Percentiles rank a stretch among this genome's conserved stretches.
phyloP scores from a whole-genome alignment of 2,113 vertebrate species.

The Apodemus speciosus region DNA sequence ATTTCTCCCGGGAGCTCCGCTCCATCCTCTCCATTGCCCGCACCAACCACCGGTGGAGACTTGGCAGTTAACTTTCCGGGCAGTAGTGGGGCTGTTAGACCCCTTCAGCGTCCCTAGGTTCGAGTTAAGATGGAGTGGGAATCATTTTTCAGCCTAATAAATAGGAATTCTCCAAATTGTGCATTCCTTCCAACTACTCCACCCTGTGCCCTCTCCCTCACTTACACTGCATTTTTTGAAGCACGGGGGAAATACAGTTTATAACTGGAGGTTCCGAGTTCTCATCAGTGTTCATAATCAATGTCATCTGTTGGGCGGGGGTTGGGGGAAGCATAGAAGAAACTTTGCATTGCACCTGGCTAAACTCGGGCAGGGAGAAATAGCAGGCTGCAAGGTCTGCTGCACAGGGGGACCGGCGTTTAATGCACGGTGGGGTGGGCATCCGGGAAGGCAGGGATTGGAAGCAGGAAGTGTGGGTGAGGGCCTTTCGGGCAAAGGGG shows the following conservation, averaged over 20 bases:
- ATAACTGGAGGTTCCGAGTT: conserved; percentile 48
- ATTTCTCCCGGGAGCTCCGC: conserved; percentile 58
- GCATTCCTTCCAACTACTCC: conserved; percentile 65
- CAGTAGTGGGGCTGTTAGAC: conserved; percentile 51
- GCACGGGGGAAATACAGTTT: conserved; percentile 43
- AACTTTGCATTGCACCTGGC: conserved; percentile 71
- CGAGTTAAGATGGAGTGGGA: conserved; percentile 6
- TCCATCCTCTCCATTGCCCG: background rate
- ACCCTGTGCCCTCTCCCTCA: conserved; percentile 69
- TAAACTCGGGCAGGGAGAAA: conserved; percentile 52
- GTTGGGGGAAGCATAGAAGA: background rate
- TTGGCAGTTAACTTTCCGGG: conserved; percentile 75
- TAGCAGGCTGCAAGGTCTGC: conserved; percentile 24
- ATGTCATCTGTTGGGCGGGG: conserved; percentile 57
- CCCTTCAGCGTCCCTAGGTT: conserved; percentile 38
- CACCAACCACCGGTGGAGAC: conserved; percentile 73
- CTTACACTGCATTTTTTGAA: conserved; percentile 76
- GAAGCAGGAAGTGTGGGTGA: conserved; percentile 61
- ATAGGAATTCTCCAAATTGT: conserved; percentile 41
- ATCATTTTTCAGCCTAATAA: conserved; percentile 56
- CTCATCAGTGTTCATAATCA: background rate
- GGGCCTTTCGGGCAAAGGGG: conserved; percentile 24
- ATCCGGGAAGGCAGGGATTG: conserved; percentile 27
- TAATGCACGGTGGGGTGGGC: conserved; percentile 59
- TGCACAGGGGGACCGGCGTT: conserved; percentile 37